Evolutionary conservation across 2,888 invertebrate genomes (phyloP).

Genomic region (Mimachlamys varia): DNA sequence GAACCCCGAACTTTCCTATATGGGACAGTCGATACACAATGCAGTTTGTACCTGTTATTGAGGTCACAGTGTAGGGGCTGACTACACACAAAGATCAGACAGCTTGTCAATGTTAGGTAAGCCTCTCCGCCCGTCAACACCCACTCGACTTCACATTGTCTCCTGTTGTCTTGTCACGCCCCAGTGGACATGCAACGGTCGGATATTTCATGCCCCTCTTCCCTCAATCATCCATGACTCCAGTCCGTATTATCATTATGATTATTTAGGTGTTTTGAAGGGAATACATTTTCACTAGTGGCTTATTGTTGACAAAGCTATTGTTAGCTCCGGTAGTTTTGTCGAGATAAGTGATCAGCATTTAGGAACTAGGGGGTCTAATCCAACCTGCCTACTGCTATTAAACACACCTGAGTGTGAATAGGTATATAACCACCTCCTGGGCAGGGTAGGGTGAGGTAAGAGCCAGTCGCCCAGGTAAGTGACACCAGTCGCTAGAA

Average conservation of each 20-base stretch:
- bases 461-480: conserved; percentile 24
- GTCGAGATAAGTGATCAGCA: conserved; percentile 42
- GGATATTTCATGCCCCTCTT: background rate
- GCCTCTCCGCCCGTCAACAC: conserved; percentile 44
- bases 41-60: background rate
- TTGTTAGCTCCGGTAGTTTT: conserved; percentile 35
- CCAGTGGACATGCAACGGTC: background rate
- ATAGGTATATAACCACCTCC: conserved; percentile 44
- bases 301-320: conserved; percentile 9
- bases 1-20: background rate
- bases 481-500: conserved; percentile 6
- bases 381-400: conserved; percentile 39
- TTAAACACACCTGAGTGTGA: conserved; percentile 42
- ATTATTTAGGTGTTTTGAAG: background rate
- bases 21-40: background rate
- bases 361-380: conserved; percentile 48
- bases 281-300: conserved; percentile 21
- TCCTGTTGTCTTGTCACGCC: background rate
- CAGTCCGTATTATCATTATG: background rate
- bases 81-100: background rate
- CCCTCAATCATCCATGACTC: background rate
- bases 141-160: conserved; percentile 41
- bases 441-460: conserved; percentile 44
- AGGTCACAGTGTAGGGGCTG: background rate
- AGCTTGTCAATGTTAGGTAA: background rate